Evolutionary conservation across 1,140 invertebrate species (phyloP).

Genomic region (Phenacoccus solenopsis): DNA sequence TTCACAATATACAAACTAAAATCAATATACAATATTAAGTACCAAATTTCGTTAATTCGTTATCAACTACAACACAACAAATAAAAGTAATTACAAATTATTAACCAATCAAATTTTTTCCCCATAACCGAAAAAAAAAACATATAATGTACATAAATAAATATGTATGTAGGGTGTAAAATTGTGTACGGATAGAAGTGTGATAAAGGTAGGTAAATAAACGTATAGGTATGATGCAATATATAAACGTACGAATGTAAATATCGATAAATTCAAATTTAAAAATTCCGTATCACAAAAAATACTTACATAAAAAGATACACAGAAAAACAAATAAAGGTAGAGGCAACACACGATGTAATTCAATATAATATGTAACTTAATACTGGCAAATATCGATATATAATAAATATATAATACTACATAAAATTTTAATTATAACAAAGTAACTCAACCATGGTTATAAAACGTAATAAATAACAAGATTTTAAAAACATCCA

Average conservation of each 20-base stretch:
- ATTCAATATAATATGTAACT: not conserved
- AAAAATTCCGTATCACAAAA: not conserved
- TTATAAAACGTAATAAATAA: not conserved
- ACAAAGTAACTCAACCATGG: not conserved
- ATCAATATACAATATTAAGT: slow-evolving; percentile 15
- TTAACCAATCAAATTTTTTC: not conserved
- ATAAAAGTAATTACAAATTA: not conserved
- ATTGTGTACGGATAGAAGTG: slow-evolving; percentile 4
- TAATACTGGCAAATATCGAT: not conserved
- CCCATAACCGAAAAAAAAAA: not conserved
- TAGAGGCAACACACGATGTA: not conserved
- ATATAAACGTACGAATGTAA: not conserved
- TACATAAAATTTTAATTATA: not conserved
- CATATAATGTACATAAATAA: slow-evolving; percentile 1
- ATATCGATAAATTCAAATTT: not conserved
- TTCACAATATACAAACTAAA: slow-evolving; percentile 12
- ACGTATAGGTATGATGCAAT: not conserved
- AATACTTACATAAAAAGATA: not conserved
- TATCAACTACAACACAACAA: slow-evolving; percentile 11
- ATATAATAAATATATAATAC: not conserved
- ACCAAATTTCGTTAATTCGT: slow-evolving; percentile 6
- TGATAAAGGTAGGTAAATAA: slow-evolving; percentile 3
- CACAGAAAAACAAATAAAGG: not conserved
- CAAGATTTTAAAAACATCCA: not conserved
- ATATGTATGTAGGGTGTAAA: not conserved